Conservation (phyloP, 2,113 vertebrate genomes). For the Clarias macrocephalus region DNA sequence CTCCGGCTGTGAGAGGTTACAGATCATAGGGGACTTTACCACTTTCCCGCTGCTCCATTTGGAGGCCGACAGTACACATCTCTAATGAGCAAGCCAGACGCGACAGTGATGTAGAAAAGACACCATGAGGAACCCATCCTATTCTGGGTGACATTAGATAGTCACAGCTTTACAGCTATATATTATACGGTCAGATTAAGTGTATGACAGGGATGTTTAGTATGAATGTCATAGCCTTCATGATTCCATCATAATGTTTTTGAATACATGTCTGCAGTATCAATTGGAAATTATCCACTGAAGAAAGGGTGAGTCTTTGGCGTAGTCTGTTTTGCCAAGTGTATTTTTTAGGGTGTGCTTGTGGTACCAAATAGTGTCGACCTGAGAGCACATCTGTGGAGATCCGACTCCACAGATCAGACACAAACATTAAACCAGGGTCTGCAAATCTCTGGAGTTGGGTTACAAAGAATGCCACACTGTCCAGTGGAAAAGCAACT, state of each 20-base stretch:
- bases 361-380: too few species aligned
- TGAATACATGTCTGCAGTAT: not conserved
- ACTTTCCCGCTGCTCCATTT: too few species aligned
- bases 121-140: not conserved
- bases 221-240: not conserved
- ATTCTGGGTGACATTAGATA: not conserved
- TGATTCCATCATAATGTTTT: not conserved
- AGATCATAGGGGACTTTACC: too few species aligned
- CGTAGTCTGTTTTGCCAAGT: not conserved
- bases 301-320: not conserved
- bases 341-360: not conserved
- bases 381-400: too few species aligned
- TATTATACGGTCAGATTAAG: not conserved
- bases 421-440: not conserved
- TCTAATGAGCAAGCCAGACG: not conserved
- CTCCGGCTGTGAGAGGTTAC: too few species aligned
- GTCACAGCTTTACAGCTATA: not conserved
- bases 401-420: too few species aligned
- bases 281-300: not conserved
- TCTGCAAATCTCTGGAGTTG: not conserved
- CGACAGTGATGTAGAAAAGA: not conserved
- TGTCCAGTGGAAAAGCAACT: not conserved
- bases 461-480: not conserved
- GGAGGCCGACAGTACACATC: not conserved
- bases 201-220: not conserved